Conservation (phyloP, 2,797 vertebrate genomes). For the Platalea minor region DNA sequence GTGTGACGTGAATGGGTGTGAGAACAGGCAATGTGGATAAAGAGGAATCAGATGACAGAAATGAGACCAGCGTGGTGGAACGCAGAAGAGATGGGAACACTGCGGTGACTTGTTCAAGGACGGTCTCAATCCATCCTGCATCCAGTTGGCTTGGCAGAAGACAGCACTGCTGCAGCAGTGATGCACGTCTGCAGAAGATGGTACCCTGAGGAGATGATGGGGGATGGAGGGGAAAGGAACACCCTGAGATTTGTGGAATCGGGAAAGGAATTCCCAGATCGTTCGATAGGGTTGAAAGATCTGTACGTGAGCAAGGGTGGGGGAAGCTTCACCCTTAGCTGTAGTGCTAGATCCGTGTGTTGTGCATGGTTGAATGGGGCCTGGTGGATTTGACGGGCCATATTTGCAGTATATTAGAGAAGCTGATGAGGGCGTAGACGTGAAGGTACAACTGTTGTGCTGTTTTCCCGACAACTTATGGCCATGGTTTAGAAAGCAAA, state of each 20-base stretch:
- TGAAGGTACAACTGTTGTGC: not conserved
- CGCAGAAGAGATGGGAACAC: not conserved
- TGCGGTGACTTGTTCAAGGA: not conserved
- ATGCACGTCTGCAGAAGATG: not conserved
- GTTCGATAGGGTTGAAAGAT: not conserved
- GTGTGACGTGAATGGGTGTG: constrained; percentile 38
- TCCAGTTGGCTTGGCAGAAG: not conserved
- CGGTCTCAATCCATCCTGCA: not conserved
- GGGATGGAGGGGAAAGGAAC: not conserved
- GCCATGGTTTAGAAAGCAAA: not conserved
- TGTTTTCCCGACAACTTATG: not conserved
- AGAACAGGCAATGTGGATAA: constrained; percentile 8
- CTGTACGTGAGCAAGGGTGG: not conserved
- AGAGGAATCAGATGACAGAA: constrained; percentile 41
- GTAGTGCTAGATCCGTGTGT: not conserved
- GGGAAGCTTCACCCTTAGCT: not conserved
- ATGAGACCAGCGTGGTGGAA: constrained; percentile 7
- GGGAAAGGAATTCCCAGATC: not conserved
- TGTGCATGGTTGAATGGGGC: not conserved
- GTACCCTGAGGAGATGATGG: not conserved
- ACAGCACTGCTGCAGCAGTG: not conserved
- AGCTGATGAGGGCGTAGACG: not conserved
- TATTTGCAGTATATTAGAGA: not conserved
- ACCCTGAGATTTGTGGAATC: not conserved
- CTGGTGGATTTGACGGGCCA: not conserved